phyloP scores from a whole-genome alignment of 2,888 invertebrate genomes.

The Corbicula japonica region DNA sequence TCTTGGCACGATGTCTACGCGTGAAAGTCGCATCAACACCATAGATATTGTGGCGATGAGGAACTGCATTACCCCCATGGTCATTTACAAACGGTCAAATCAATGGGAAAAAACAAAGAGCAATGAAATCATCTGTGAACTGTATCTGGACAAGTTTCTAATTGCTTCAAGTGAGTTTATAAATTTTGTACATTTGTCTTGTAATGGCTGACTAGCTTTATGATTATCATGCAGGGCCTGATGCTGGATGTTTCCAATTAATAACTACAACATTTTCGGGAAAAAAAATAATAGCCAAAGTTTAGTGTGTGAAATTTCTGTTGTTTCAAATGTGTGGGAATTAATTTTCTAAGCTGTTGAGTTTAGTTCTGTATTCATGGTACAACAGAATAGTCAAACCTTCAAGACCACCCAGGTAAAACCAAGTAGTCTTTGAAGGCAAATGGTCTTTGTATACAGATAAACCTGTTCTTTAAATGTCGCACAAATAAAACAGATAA shows the following conservation, averaged over 20 bases:
- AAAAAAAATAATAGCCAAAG: too few species aligned
- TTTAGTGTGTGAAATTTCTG: too few species aligned
- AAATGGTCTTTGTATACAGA: too few species aligned
- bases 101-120: conserved; percentile 12
- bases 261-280: background rate
- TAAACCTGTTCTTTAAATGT: too few species aligned
- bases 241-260: background rate
- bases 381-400: too few species aligned
- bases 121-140: conserved; percentile 60
- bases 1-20: conserved; percentile 58
- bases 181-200: conserved; percentile 48
- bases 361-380: too few species aligned
- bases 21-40: conserved; percentile 63
- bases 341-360: too few species aligned
- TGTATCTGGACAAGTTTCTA: conserved; percentile 75
- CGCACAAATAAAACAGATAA: too few species aligned
- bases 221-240: background rate
- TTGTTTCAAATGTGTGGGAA: too few species aligned
- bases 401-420: too few species aligned
- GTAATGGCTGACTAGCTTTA: background rate
- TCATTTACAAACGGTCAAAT: conserved; percentile 61
- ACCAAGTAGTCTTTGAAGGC: too few species aligned
- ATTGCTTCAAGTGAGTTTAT: conserved; percentile 66
- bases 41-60: conserved; percentile 70
- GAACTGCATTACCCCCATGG: conserved; percentile 68